These are phyloP conservation scores for Saxicola maurus DNA, from an alignment of 2,797 vertebrate species.

Conservation along the genomic window DNA sequence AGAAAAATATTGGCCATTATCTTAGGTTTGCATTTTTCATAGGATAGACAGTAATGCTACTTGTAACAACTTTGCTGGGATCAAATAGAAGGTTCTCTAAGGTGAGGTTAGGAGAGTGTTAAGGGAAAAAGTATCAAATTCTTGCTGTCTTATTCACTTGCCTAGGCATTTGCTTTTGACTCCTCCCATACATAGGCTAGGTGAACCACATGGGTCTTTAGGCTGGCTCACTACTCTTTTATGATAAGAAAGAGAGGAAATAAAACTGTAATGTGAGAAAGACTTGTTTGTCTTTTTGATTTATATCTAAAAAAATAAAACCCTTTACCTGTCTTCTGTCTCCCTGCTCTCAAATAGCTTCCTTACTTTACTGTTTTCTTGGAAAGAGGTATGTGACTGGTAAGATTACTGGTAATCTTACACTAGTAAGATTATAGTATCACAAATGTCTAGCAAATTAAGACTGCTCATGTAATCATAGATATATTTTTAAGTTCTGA, in stretches of 20 bases:
- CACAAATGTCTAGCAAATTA: background rate
- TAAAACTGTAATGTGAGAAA: background rate
- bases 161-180: background rate
- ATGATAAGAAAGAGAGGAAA: background rate
- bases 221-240: background rate
- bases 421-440: background rate
- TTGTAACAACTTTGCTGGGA: background rate
- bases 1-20: background rate
- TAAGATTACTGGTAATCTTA: conserved; percentile 16
- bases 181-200: background rate
- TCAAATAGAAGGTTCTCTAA: background rate
- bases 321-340: conserved; percentile 28
- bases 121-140: background rate
- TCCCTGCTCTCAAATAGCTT: conserved; percentile 36
- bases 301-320: background rate
- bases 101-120: background rate
- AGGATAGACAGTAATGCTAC: background rate
- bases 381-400: conserved; percentile 37
- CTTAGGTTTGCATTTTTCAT: background rate
- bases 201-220: background rate
- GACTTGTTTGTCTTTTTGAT: background rate
- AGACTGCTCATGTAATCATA: background rate
- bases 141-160: background rate
- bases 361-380: conserved; percentile 48
- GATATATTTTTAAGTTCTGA: background rate